A percentile compares a stretch with the other conserved stretches of the same genome.
Evolutionary conservation across 2,797 vertebrate genomes (phyloP).

Genomic region (Jordanella pulchra): DNA sequence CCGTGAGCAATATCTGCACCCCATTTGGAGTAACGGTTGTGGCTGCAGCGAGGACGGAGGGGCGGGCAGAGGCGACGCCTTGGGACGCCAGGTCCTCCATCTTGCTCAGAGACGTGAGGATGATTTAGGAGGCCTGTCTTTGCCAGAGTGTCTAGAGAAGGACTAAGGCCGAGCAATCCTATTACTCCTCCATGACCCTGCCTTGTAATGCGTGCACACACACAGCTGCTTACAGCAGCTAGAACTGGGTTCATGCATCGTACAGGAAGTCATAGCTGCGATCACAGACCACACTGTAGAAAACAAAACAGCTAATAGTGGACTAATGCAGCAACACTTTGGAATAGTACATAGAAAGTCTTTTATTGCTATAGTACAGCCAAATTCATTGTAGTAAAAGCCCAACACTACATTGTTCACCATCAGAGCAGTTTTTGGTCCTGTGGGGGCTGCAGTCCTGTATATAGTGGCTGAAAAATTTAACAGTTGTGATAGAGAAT

Average conservation of each 20-base stretch:
- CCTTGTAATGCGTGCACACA: constrained; percentile 26
- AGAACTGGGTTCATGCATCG: not conserved
- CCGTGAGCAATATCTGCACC: constrained; percentile 40
- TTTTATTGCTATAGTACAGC: not conserved
- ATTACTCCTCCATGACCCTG: constrained; percentile 73
- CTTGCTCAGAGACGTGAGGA: constrained; percentile 70
- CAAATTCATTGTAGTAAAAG: not conserved
- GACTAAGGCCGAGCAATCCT: constrained; percentile 67
- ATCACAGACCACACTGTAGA: constrained; percentile 45
- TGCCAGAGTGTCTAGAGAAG: constrained; percentile 57
- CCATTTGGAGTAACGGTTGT: constrained; percentile 19
- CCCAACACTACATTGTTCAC: not conserved
- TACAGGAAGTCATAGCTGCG: constrained; percentile 18
- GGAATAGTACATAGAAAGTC: not conserved
- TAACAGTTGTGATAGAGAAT: not conserved
- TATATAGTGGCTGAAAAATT: not conserved
- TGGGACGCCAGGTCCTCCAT: constrained; percentile 61
- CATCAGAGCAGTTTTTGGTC: not conserved
- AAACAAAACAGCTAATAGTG: constrained; percentile 13
- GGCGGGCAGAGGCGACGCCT: constrained; percentile 42
- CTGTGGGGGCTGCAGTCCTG: not conserved
- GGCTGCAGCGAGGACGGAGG: constrained; percentile 41
- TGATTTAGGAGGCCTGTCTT: constrained; percentile 74
- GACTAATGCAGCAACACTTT: not conserved
- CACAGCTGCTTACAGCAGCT: constrained; percentile 4